Conservation (phyloP, 2,113 vertebrate genomes). For the Ammodytes marinus region DNA sequence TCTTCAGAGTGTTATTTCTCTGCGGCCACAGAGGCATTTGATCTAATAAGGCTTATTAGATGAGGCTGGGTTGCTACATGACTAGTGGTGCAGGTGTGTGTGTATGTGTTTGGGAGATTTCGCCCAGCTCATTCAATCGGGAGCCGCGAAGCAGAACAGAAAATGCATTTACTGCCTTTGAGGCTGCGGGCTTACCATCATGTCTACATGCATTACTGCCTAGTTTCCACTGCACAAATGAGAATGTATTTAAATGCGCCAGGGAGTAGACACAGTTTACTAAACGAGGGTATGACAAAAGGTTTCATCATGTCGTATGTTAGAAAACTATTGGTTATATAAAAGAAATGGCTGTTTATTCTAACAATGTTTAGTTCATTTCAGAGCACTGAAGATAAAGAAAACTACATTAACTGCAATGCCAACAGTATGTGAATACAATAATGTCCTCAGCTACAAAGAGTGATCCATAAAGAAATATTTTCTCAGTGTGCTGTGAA, state of each 20-base stretch:
- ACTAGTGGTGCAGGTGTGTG: constrained; percentile 68
- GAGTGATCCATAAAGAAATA: not conserved
- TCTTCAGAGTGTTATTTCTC: constrained; percentile 61
- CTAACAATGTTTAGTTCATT: not conserved
- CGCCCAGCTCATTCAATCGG: constrained; percentile 60
- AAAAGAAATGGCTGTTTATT: not conserved
- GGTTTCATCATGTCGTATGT: not conserved
- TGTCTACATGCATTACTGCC: constrained; percentile 41
- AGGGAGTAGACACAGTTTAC: not conserved
- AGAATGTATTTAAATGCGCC: not conserved
- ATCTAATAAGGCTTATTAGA: constrained; percentile 77
- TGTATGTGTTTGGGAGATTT: constrained; percentile 63
- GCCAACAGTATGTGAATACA: not conserved
- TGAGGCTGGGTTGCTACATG: constrained; percentile 63
- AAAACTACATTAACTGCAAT: not conserved
- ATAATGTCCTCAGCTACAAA: not conserved
- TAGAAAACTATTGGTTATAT: constrained; percentile 9
- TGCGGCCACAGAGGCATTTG: constrained; percentile 59
- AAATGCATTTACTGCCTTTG: constrained; percentile 61
- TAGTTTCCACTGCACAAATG: constrained; percentile 2
- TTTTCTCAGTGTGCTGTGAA: not conserved
- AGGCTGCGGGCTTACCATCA: constrained; percentile 42
- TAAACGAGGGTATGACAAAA: not conserved
- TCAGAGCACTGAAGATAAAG: not conserved
- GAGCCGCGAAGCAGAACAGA: constrained; percentile 47